Conservation (phyloP, 2,888 invertebrate genomes). For the Eupeodes latifasciatus region DNA sequence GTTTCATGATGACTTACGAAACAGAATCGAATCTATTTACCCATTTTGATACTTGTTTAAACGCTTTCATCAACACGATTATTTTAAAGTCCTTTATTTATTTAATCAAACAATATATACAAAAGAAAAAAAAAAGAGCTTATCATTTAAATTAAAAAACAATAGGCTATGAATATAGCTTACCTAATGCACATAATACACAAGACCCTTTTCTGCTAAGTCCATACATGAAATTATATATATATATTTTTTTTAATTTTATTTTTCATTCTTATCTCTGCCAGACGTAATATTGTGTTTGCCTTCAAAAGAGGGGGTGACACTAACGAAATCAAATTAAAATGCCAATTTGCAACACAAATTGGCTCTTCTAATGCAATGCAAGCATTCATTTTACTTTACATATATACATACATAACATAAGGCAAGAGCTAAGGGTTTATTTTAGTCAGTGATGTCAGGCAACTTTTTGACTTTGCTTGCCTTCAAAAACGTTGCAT, state of each 20-base stretch:
- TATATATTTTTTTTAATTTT: background rate
- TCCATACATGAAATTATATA: background rate
- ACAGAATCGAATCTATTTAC: background rate
- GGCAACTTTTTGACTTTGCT: slow-evolving; percentile 13
- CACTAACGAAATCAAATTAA: slow-evolving; percentile 75
- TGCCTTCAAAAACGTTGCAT: slow-evolving; percentile 15
- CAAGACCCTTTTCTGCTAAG: background rate
- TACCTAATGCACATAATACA: background rate
- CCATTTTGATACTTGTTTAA: background rate
- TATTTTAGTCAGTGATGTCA: slow-evolving; percentile 18
- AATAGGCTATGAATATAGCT: background rate
- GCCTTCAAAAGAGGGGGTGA: slow-evolving; percentile 33
- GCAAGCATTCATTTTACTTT: slow-evolving; percentile 43
- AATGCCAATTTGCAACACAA: slow-evolving; percentile 75
- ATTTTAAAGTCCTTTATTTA: background rate
- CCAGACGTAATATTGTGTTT: slow-evolving; percentile 58
- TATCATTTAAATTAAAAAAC: background rate
- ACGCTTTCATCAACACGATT: background rate
- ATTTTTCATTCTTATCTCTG: slow-evolving; percentile 42
- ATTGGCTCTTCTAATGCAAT: slow-evolving; percentile 59
- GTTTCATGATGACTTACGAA: background rate
- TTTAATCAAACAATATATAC: background rate
- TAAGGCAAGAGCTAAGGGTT: background rate
- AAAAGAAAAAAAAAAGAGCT: background rate
- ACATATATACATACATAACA: background rate